Evolutionary conservation across 2,797 vertebrate species (phyloP).

Genomic region (Rhyacichthys aspro): DNA sequence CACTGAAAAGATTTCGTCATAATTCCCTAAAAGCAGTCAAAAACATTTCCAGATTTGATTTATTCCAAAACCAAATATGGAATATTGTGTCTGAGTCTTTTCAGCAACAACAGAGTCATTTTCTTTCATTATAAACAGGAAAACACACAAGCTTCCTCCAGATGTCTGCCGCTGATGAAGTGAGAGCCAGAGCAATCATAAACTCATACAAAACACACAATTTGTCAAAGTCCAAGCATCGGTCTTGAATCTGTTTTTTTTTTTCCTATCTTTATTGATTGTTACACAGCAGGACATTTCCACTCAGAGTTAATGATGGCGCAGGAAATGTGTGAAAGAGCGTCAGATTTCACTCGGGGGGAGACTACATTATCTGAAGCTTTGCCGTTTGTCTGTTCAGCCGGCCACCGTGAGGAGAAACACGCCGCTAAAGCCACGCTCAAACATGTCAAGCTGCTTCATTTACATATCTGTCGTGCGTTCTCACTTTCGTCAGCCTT

Average conservation of each 20-base stretch:
- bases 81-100: background rate
- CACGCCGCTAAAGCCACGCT: slow-evolving; percentile 22
- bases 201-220: background rate
- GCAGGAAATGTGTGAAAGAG: background rate
- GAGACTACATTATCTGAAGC: slow-evolving; percentile 22
- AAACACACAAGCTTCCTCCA: slow-evolving; percentile 34
- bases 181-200: too few relatives aligned
- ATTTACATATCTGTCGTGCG: slow-evolving; percentile 24
- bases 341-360: slow-evolving; percentile 19
- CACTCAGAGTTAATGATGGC: background rate
- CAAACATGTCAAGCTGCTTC: slow-evolving; percentile 38
- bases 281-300: background rate
- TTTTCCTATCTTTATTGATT: slow-evolving; percentile 3
- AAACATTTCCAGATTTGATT: too few relatives aligned
- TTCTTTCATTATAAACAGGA: slow-evolving; percentile 4
- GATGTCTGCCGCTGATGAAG: slow-evolving; percentile 37
- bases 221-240: slow-evolving; percentile 4
- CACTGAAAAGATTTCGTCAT: too few relatives aligned
- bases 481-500: slow-evolving; percentile 2
- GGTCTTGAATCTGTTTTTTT: background rate
- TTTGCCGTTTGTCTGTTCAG: slow-evolving; percentile 45
- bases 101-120: slow-evolving; percentile 14
- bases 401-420: slow-evolving; percentile 46
- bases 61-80: too few relatives aligned
- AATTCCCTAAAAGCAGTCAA: too few relatives aligned